Evolutionary conservation across 1,140 invertebrate genomes (phyloP).

Genomic region (Homalodisca vitripennis): DNA sequence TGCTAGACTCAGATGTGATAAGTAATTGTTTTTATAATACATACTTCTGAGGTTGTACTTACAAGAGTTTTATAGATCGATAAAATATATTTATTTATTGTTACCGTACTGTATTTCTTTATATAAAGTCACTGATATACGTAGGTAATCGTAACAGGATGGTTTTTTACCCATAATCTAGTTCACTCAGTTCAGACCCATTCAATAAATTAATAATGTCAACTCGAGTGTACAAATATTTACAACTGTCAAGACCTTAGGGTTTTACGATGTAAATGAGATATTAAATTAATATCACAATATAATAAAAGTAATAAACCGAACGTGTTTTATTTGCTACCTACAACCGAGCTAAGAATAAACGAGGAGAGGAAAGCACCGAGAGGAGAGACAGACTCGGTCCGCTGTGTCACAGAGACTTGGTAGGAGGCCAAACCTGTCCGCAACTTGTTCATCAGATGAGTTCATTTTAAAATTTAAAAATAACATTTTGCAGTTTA

Average conservation of each 20-base stretch:
- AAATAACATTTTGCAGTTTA: slow-evolving; percentile 22
- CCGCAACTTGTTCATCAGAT: slow-evolving; percentile 1
- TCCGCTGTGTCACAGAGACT: slow-evolving; percentile 2
- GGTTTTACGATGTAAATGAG: slow-evolving; percentile 22
- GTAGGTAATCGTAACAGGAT: neutral
- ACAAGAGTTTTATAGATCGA: slow-evolving; percentile 20
- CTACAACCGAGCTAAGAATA: neutral
- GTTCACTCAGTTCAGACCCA: neutral
- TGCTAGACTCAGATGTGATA: slow-evolving; percentile 21
- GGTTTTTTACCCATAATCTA: slow-evolving; percentile 4
- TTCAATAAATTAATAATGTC: neutral
- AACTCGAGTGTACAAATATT: slow-evolving; percentile 16
- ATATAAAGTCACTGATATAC: slow-evolving; percentile 21
- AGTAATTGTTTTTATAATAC: slow-evolving; percentile 19
- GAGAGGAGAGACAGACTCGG: neutral
- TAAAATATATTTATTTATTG: slow-evolving; percentile 27
- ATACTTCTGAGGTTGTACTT: slow-evolving; percentile 26
- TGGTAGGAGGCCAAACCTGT: neutral
- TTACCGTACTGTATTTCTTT: slow-evolving; percentile 23
- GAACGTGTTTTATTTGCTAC: neutral
- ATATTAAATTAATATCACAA: slow-evolving; percentile 31
- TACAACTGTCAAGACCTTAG: neutral
- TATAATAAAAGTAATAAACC: slow-evolving; percentile 19
- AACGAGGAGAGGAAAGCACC: neutral
- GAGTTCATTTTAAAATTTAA: slow-evolving; percentile 1